These are phyloP conservation scores for Caradrina clavipalpis DNA, from an alignment of 2,888 invertebrate species.

Conservation along the genomic window DNA sequence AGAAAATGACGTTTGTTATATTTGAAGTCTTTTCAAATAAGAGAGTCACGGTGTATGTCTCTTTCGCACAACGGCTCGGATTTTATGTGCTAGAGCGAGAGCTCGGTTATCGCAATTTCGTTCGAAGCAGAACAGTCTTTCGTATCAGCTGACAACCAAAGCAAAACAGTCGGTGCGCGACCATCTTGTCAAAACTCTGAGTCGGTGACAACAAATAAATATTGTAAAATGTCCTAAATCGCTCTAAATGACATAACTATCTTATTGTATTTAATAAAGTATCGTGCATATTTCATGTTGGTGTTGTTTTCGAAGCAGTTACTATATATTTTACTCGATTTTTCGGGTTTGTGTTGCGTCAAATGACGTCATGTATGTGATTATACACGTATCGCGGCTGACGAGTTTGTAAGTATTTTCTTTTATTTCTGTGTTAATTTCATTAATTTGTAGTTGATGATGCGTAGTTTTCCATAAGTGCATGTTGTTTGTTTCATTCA, in stretches of 20 bases:
- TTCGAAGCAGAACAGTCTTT: slow-evolving; percentile 83
- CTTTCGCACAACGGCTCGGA: slow-evolving; percentile 58
- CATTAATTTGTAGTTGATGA: slow-evolving; percentile 74
- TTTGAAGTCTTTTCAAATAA: slow-evolving; percentile 78
- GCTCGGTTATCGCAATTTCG: slow-evolving; percentile 66
- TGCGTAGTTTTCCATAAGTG: slow-evolving; percentile 73
- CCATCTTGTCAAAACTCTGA: slow-evolving; percentile 91
- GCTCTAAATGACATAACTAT: slow-evolving; percentile 87
- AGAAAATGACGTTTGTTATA: slow-evolving; percentile 86
- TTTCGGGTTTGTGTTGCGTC: slow-evolving; percentile 90
- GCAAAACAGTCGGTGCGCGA: slow-evolving; percentile 92
- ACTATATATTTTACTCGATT: slow-evolving; percentile 88
- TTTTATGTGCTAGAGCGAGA: slow-evolving; percentile 70
- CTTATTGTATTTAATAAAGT: slow-evolving; percentile 84
- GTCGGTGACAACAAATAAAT: slow-evolving; percentile 90
- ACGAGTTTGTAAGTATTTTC: slow-evolving; percentile 90
- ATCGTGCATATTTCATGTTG: slow-evolving; percentile 84
- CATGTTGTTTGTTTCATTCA: slow-evolving; percentile 85
- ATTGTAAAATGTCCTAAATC: slow-evolving; percentile 90
- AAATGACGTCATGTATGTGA: slow-evolving; percentile 91
- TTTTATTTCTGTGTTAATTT: slow-evolving; percentile 86
- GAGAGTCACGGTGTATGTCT: slow-evolving; percentile 75
- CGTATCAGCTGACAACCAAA: slow-evolving; percentile 92
- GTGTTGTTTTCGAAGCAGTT: slow-evolving; percentile 83
- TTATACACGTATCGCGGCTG: slow-evolving; percentile 90